Conservation (phyloP, 2,113 vertebrate species). For the Charadrius vociferus region DNA sequence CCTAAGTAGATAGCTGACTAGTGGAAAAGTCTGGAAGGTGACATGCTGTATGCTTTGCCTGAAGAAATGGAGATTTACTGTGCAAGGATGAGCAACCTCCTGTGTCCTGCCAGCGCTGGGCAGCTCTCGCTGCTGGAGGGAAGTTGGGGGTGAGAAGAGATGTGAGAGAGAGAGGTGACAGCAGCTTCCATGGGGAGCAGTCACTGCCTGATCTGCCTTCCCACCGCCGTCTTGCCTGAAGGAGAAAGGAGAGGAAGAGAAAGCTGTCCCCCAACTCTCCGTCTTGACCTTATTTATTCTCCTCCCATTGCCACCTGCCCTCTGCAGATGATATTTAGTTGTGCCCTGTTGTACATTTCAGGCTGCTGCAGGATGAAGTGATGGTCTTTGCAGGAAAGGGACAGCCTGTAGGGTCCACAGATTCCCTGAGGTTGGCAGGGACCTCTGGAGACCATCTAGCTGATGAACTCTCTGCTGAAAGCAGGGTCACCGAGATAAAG, state of each 20-base stretch:
- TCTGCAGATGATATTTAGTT: background rate
- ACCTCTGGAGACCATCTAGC: background rate
- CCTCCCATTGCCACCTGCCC: background rate
- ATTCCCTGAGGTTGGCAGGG: background rate
- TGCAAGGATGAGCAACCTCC: background rate
- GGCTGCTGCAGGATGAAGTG: background rate
- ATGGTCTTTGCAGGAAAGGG: background rate
- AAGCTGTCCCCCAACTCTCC: background rate
- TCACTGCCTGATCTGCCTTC: background rate
- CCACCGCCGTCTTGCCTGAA: background rate
- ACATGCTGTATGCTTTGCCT: background rate
- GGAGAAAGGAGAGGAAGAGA: background rate
- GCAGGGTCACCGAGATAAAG: background rate
- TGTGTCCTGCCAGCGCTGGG: background rate
- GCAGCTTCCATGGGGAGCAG: background rate
- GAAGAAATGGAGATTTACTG: background rate
- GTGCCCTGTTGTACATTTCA: rapidly evolving
- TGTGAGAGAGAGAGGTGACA: rapidly evolving
- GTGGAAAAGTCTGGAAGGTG: background rate
- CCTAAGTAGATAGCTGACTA: background rate
- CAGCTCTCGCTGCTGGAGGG: background rate
- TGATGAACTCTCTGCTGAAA: background rate
- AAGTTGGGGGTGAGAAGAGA: background rate
- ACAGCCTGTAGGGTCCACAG: background rate
- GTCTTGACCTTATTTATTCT: background rate